phyloP scores from a whole-genome alignment of 2,113 vertebrate genomes.

The Pavo muticus region DNA sequence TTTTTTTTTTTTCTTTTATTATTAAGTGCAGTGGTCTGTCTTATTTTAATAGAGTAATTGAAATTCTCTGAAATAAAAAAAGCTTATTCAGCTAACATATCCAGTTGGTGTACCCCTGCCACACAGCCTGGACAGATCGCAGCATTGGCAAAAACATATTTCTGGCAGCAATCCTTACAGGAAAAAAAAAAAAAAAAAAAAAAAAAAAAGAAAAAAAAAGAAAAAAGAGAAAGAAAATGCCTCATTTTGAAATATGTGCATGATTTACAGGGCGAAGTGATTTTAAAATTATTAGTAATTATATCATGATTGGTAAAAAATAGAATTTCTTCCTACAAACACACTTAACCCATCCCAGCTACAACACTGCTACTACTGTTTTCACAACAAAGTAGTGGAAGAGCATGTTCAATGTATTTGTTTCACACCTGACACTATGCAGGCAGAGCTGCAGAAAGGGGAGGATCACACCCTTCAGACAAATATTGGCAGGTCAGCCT shows the following conservation, averaged over 20 bases:
- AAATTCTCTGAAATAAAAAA: not conserved
- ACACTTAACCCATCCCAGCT: not conserved
- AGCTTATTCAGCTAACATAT: not conserved
- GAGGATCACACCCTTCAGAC: not conserved
- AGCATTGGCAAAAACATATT: not conserved
- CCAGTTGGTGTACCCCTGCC: not conserved
- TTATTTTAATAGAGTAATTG: not conserved
- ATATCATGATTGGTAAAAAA: not conserved
- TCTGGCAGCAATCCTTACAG: not conserved
- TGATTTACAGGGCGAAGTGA: not conserved
- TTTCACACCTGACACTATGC: not conserved
- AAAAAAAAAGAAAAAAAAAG: not conserved
- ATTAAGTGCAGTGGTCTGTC: not conserved
- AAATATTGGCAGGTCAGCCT: not conserved
- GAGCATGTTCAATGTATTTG: not conserved
- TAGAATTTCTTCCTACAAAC: not conserved
- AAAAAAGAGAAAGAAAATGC: too few relatives aligned
- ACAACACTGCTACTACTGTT: not conserved
- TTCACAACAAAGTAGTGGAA: not conserved
- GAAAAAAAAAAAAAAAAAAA: not conserved
- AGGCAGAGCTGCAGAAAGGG: not conserved
- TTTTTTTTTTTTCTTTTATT: not conserved
- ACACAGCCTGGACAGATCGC: not conserved
- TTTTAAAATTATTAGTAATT: not conserved
- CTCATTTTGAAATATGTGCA: not conserved